A percentile compares a stretch with the other conserved stretches of the same genome.
These are phyloP conservation scores for Lochmaea crataegi DNA, from an alignment of 2,888 invertebrate genomes.

Conservation along the genomic window DNA sequence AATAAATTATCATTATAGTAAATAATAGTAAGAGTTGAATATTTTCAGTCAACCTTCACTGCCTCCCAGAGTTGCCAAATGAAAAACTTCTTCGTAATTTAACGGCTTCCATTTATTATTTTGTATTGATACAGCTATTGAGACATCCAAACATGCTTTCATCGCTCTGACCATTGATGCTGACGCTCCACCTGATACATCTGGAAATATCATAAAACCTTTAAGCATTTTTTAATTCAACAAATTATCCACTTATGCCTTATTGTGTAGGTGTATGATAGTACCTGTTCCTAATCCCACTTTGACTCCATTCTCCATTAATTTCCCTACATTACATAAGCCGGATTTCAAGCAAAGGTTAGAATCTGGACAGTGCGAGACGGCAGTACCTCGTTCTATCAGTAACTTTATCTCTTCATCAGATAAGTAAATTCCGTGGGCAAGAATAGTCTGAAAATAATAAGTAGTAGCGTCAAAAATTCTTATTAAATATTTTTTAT, in stretches of 20 bases:
- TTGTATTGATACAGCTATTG: slow-evolving; percentile 74
- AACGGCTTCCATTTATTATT: slow-evolving; percentile 66
- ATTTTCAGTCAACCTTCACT: slow-evolving; percentile 72
- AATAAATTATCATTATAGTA: slow-evolving; percentile 37
- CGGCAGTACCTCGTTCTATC: slow-evolving; percentile 71
- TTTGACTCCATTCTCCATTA: slow-evolving; percentile 73
- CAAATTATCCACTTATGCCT: too few relatives aligned
- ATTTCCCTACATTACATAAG: slow-evolving; percentile 78
- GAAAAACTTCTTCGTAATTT: slow-evolving; percentile 81
- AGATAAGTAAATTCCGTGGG: slow-evolving; percentile 83
- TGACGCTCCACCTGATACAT: slow-evolving; percentile 85
- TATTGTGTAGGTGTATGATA: slow-evolving; percentile 15
- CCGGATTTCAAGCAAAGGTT: slow-evolving; percentile 86
- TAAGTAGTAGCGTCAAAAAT: slow-evolving; percentile 13
- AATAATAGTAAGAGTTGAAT: not conserved
- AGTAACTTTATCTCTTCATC: slow-evolving; percentile 77
- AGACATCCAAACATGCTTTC: slow-evolving; percentile 78
- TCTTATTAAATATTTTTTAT: too few relatives aligned
- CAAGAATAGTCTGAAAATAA: slow-evolving; percentile 76
- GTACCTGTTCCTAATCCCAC: slow-evolving; percentile 91
- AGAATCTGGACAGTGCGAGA: slow-evolving; percentile 90
- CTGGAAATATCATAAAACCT: slow-evolving; percentile 64
- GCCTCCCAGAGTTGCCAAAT: slow-evolving; percentile 88
- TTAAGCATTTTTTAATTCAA: too few relatives aligned
- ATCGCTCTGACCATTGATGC: slow-evolving; percentile 82